Conservation (phyloP, 2,113 vertebrate genomes). For the Orthonyx spaldingii region DNA sequence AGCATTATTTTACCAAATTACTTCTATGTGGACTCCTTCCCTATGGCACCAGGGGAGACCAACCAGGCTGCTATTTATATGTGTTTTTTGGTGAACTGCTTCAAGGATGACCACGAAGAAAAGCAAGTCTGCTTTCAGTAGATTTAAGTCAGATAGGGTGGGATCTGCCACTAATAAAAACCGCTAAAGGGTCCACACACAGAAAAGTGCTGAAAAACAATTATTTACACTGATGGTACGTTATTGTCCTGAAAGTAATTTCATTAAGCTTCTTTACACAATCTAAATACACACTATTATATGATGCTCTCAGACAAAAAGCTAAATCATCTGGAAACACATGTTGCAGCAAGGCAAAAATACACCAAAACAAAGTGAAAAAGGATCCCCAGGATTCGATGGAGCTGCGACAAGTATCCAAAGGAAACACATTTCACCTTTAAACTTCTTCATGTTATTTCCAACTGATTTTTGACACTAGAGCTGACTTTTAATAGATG, state of each 20-base stretch:
- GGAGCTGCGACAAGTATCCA: background rate
- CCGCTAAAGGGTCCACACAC: background rate
- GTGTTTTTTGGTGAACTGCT: background rate
- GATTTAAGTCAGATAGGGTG: background rate
- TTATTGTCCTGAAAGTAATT: background rate
- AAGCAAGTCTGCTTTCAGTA: background rate
- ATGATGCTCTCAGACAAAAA: background rate
- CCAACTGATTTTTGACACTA: conserved; percentile 34
- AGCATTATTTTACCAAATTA: background rate
- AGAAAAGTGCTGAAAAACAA: background rate
- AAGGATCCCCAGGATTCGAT: background rate
- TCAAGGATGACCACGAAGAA: background rate
- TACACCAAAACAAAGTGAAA: background rate
- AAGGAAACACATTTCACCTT: background rate
- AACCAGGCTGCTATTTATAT: background rate
- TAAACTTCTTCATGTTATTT: conserved; percentile 19
- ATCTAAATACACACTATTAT: background rate
- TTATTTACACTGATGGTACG: background rate
- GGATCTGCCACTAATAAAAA: background rate
- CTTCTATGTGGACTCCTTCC: background rate
- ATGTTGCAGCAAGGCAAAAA: background rate
- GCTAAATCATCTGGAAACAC: background rate
- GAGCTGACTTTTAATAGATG: conserved; percentile 42
- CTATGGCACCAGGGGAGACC: background rate
- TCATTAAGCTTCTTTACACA: background rate